phyloP scores from a whole-genome alignment of 1,140 invertebrate genomes.

The Colletes latitarsis region DNA sequence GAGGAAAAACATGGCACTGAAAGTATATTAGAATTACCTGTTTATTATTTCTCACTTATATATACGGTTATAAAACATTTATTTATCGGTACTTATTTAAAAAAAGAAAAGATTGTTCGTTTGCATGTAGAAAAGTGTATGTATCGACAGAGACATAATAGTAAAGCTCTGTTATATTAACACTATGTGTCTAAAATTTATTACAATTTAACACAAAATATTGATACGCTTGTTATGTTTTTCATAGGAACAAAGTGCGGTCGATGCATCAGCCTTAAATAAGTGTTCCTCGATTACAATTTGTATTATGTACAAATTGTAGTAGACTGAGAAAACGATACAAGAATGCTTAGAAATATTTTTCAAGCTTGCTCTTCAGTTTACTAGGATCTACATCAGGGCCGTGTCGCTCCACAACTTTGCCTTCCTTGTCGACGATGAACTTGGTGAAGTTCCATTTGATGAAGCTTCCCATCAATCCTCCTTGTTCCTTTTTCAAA shows the following conservation, averaged over 20 bases:
- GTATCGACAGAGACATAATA: too few species aligned
- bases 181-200: neutral
- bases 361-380: slow-evolving; percentile 85
- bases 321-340: neutral
- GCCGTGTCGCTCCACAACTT: slow-evolving; percentile 92
- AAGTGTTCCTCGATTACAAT: neutral
- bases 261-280: neutral
- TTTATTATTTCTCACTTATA: neutral
- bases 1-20: too few species aligned
- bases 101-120: neutral
- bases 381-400: slow-evolving; percentile 90
- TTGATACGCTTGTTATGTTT: neutral
- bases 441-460: slow-evolving; percentile 99
- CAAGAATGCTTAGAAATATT: slow-evolving; percentile 83
- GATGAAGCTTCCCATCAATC: slow-evolving; percentile 89
- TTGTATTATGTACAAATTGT: neutral
- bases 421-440: slow-evolving; percentile 93
- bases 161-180: neutral
- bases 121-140: neutral
- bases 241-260: neutral
- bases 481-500: slow-evolving; percentile 92
- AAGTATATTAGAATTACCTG: neutral
- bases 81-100: too few species aligned
- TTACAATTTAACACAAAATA: neutral
- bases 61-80: neutral